phyloP scores from a whole-genome alignment of 1,140 invertebrate genomes.

The Hydropsyche tenuis region DNA sequence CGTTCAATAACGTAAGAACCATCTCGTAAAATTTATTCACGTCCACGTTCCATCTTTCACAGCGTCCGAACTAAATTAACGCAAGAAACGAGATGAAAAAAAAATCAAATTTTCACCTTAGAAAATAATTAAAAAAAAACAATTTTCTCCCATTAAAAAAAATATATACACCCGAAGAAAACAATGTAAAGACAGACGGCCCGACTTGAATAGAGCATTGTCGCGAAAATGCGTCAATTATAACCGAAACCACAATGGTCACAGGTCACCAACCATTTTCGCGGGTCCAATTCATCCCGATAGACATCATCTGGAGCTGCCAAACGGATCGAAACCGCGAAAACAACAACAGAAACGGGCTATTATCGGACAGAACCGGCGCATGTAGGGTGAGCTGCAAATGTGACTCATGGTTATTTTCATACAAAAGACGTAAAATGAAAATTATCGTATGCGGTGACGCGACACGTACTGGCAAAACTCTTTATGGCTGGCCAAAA shows the following conservation, averaged over 20 bases:
- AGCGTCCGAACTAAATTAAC: not conserved
- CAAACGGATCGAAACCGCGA: too few species aligned
- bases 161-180: too few species aligned
- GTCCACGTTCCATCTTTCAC: not conserved
- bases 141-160: too few species aligned
- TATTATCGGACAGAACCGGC: not conserved
- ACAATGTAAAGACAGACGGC: too few species aligned
- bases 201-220: too few species aligned
- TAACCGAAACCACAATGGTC: slow-evolving; percentile 2
- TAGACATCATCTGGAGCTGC: too few species aligned
- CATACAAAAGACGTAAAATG: slow-evolving; percentile 26
- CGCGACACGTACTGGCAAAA: not conserved
- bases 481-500: too few species aligned
- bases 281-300: too few species aligned
- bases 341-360: not conserved
- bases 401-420: slow-evolving; percentile 24
- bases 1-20: too few species aligned
- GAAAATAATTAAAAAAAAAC: too few species aligned
- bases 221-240: slow-evolving; percentile 7
- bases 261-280: not conserved
- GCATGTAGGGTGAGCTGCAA: not conserved
- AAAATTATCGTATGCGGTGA: not conserved
- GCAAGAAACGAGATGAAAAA: too few species aligned
- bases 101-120: too few species aligned
- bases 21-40: not conserved